Base-by-base conservation (phyloP, 1,140 invertebrate genomes). In the Drosophila mauritiana region DNA sequence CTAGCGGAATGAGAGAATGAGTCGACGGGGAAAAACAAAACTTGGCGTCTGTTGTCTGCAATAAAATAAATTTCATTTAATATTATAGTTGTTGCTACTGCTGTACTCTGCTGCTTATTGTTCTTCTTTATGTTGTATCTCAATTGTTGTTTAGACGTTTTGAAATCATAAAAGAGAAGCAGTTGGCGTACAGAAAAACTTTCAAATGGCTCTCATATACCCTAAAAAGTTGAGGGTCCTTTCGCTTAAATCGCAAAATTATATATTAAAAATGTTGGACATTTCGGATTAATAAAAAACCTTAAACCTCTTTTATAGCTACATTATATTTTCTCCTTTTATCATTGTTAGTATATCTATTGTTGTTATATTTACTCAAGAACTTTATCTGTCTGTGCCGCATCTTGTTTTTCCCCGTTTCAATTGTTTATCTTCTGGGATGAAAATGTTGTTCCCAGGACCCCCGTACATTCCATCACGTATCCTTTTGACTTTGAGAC, bases 11-110 rank as follows among this genome's bases (percentile, higher is more conserved):
- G 37, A 22, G 22, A 63, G 58, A 42, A 69, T 43, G 70, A 53
- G 48, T 40, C 37, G 15, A 13, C 13, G 13, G 34, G 54, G 15
- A 64, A 54, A 15, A 46, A 73, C 11, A 39, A 64, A 65, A 59
- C 52, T 65, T 67, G 73, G 73, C 73, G 62, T 65, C 73, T 76
- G 54, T 57, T 68, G 72, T 76, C 73, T 68, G 62, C 74, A 76
- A 84, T 85, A 84, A 83, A 83, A 83, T 83, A 80, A 83, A 84
- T 83, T 83, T 80, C 70, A 76, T 78, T 76, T 76, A 76, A 67
- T 65, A 46, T 68, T 76, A 69, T 69, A 52, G 53, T 64, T 81
- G 78, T 59, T 68, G 46, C 55, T 63, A 37, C 25, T 49, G 59
- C 22, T 46, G 63, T 40, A 4, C 45, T 27, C 22, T 4, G 37